phyloP scores from a whole-genome alignment of 2,113 vertebrate species.

The Circaetus gallicus region DNA sequence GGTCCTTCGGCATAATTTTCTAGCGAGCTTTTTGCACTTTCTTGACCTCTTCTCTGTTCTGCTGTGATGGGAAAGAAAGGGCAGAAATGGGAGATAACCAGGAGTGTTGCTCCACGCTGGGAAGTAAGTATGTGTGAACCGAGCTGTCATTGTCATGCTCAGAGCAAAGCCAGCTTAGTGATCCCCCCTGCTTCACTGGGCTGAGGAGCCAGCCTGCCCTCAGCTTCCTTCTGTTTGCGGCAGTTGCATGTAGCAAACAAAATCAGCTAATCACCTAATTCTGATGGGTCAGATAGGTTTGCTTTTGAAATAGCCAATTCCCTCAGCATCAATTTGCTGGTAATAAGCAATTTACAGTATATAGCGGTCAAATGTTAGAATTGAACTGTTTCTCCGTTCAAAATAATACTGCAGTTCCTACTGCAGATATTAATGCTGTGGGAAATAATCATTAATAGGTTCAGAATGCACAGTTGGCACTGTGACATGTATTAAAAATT shows the following conservation, averaged over 20 bases:
- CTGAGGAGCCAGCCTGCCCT: background rate
- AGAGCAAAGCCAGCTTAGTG: background rate
- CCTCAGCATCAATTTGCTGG: background rate
- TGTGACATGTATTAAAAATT: background rate
- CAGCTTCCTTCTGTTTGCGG: background rate
- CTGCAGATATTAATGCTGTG: background rate
- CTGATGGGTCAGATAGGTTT: background rate
- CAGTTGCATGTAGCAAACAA: background rate
- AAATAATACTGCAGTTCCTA: background rate
- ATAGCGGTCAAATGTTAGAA: background rate
- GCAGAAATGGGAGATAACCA: background rate
- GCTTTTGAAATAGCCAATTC: background rate
- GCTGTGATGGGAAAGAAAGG: background rate
- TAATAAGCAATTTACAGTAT: background rate
- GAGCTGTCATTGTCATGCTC: background rate
- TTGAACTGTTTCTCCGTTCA: background rate
- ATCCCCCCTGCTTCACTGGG: accelerated
- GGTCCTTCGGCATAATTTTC: background rate
- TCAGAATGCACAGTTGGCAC: background rate
- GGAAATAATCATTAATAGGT: background rate
- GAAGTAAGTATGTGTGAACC: background rate
- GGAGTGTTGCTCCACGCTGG: background rate
- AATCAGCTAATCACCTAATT: background rate
- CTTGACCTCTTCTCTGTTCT: background rate
- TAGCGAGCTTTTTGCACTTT: background rate